Base-by-base conservation (phyloP, 1,140 invertebrate species). In the Drosophila seguyi region DNA sequence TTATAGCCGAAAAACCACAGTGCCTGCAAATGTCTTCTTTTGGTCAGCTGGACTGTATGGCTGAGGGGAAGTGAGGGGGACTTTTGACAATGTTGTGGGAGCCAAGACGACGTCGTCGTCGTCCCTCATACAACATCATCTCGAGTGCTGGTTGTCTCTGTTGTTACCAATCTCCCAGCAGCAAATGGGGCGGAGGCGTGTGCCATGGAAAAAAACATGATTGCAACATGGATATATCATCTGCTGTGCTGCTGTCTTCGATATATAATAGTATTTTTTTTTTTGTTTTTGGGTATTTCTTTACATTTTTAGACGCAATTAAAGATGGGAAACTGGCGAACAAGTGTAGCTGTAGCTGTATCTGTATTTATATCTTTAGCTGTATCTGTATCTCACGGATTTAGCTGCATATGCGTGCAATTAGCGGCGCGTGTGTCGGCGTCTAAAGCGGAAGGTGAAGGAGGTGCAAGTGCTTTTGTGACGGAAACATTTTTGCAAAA, bases 341-440 rank as follows among this genome's bases (percentile, higher is more conserved):
- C 55, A 76, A 50, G 47, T 79, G 76, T 47, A 71, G 48, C 29
- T 71, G 31, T 66, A 52, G 42, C 44, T 59, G 20, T 13, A 20
- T 6, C 13, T 45, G 3, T 47, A 8, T 4, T 0, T 79, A 68
- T 42, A 71, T 71, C 36, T 41, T 25, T 48, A 58, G 39, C 45
- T 60, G 2, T 34, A 76, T 71, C 36, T 8, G 31, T 61, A 58
- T 48, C 50, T 57, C 38, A 38, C 29, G 10, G 39, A 53, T 66
- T 13, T 31, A 10, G 11, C 57, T 55, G 38, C 57, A 36, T 25
- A 59, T 52, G 58, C 36, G 39, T 85, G 79, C 83, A 80, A 83
- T 87, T 87, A 87, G 75, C 58, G 57, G 68, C 76, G 78, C 84
- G 66, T 87, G 83, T 86, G 74, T 72, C 56, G 45, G 38, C 53